A percentile compares a stretch with the other conserved stretches of the same genome.
These are phyloP conservation scores for Frankliniella intonsa DNA, from an alignment of 2,888 invertebrate species.

Conservation along the genomic window DNA sequence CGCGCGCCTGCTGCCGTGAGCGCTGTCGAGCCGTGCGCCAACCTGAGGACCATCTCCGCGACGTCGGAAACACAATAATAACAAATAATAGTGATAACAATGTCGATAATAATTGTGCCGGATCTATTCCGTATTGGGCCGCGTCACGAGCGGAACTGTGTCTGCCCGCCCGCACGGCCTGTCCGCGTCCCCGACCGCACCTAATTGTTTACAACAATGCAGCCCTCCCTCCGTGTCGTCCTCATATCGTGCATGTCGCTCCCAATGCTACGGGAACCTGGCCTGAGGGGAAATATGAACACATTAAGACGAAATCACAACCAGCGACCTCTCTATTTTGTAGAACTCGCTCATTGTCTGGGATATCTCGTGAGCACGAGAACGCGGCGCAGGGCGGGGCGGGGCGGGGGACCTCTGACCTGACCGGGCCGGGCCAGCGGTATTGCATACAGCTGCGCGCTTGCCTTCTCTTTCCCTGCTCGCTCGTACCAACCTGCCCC, in stretches of 20 bases:
- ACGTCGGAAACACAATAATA: not conserved
- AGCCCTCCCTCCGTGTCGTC: not conserved
- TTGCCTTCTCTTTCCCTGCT: too few relatives aligned
- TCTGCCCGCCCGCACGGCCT: not conserved
- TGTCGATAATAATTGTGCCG: not conserved
- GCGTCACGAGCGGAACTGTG: not conserved
- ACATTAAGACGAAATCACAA: constrained; percentile 7
- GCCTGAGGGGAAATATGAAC: not conserved
- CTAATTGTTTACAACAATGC: constrained; percentile 12
- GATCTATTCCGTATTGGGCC: not conserved
- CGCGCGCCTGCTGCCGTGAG: not conserved
- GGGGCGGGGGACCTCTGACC: not conserved
- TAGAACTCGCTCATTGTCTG: constrained; percentile 16
- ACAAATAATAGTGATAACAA: not conserved
- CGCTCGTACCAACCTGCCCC: too few relatives aligned
- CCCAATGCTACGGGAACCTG: not conserved
- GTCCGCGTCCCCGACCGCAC: not conserved
- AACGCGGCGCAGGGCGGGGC: not conserved
- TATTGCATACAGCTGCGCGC: too few relatives aligned
- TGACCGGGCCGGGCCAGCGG: not conserved
- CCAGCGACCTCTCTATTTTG: constrained; percentile 15
- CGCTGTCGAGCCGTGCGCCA: too few relatives aligned
- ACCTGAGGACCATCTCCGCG: not conserved
- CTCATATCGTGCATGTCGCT: not conserved
- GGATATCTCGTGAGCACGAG: not conserved